Percentiles rank a stretch among this genome's conserved stretches.
Evolutionary conservation across 2,113 vertebrate genomes (phyloP).

Genomic region (Cyprinodon tularosa): DNA sequence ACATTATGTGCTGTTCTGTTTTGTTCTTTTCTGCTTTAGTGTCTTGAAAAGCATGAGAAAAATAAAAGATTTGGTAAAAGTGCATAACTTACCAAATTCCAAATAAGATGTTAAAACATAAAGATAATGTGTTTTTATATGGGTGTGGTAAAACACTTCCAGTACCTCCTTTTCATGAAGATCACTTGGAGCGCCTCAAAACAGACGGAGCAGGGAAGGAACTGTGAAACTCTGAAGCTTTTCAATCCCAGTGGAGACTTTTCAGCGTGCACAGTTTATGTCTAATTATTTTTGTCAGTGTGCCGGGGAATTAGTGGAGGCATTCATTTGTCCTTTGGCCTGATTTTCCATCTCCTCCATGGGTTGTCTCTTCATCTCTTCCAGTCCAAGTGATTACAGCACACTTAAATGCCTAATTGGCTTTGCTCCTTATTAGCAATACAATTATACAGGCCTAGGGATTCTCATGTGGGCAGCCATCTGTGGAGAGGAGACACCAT

Average conservation of each 20-base stretch:
- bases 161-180: constrained; percentile 10
- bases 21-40: background rate
- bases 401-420: constrained; percentile 99
- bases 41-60: constrained; percentile 27
- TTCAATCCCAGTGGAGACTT: constrained; percentile 85
- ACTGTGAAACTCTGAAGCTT: constrained; percentile 85
- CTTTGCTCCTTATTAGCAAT: constrained; percentile 99
- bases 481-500: constrained; percentile 94
- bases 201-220: constrained; percentile 62
- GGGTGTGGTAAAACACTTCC: background rate
- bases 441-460: constrained; percentile 95
- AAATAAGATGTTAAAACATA: background rate
- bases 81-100: background rate
- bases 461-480: constrained; percentile 96
- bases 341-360: constrained; percentile 83
- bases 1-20: constrained; percentile 16
- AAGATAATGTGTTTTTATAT: background rate
- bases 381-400: constrained; percentile 95
- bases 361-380: constrained; percentile 86
- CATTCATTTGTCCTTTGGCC: constrained; percentile 87
- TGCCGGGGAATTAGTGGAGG: constrained; percentile 87
- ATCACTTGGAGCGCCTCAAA: constrained; percentile 30
- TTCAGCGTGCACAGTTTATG: constrained; percentile 88
- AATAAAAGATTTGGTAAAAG: constrained; percentile 26
- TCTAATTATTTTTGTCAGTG: constrained; percentile 97